These are phyloP conservation scores for Tiaroga cobitis DNA, from an alignment of 2,797 vertebrate genomes.

Conservation along the genomic window DNA sequence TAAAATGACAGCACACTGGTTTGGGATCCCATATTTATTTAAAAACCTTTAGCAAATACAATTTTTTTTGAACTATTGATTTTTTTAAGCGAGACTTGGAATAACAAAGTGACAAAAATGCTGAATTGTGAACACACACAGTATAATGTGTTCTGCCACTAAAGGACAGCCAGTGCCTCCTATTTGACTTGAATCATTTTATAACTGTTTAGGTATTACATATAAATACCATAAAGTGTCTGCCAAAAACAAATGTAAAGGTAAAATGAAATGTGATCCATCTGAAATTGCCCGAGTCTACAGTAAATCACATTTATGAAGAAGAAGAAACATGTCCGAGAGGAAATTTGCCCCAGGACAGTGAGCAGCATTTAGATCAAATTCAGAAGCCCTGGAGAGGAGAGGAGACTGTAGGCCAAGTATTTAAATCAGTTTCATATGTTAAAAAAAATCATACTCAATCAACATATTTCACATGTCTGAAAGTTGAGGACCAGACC, in stretches of 20 bases:
- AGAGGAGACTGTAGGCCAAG: neutral
- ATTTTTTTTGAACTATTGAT: neutral
- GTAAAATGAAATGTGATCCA: neutral
- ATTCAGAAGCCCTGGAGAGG: constrained; percentile 1
- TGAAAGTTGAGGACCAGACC: neutral
- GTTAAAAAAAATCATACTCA: neutral
- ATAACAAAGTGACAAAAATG: neutral
- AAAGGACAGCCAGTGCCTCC: neutral
- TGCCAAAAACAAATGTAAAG: neutral
- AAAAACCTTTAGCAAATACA: neutral
- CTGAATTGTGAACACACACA: neutral
- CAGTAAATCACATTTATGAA: constrained; percentile 45
- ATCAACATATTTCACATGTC: neutral
- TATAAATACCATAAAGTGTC: neutral
- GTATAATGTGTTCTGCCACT: neutral
- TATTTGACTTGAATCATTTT: neutral
- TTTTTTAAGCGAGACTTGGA: neutral
- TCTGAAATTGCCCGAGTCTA: neutral
- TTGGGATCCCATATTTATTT: neutral
- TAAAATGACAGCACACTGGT: neutral
- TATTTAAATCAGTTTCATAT: constrained; percentile 1
- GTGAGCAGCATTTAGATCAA: constrained; percentile 13
- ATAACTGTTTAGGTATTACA: neutral
- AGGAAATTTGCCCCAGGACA: constrained; percentile 14
- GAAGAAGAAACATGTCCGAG: constrained; percentile 11